These are phyloP conservation scores for Platorchestia sp. DNA, from an alignment of 1,140 invertebrate genomes.

Conservation along the genomic window DNA sequence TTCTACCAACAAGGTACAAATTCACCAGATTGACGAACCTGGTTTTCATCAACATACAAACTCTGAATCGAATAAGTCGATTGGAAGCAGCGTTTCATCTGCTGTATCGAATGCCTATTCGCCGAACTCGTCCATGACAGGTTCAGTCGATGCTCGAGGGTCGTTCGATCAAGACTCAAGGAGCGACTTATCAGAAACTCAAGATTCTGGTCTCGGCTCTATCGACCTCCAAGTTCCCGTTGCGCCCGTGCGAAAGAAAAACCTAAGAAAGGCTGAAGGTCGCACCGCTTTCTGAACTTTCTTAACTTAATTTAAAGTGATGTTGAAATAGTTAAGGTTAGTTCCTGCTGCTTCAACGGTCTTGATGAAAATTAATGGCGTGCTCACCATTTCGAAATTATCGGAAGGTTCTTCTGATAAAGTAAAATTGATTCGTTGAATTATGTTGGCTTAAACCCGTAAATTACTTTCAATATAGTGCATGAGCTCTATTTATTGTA, in stretches of 20 bases:
- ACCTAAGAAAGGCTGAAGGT: background rate
- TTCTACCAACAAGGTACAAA: background rate
- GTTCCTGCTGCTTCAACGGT: background rate
- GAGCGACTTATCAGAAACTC: background rate
- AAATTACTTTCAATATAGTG: background rate
- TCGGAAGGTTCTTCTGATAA: background rate
- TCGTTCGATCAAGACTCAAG: background rate
- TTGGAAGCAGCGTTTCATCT: background rate
- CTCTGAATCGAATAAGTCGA: background rate
- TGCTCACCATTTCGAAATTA: background rate
- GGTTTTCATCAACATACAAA: background rate
- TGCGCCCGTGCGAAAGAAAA: conserved; percentile 2
- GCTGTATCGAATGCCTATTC: background rate
- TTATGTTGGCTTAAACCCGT: background rate
- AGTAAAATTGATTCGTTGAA: background rate
- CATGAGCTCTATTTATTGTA: no score
- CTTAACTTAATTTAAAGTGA: background rate
- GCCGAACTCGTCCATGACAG: background rate
- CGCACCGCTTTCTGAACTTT: background rate
- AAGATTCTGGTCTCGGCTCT: background rate
- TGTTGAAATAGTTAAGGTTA: background rate
- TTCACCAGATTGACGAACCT: background rate
- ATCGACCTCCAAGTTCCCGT: conserved; percentile 15
- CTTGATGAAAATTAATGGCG: background rate
- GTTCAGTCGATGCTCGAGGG: background rate